phyloP scores from a whole-genome alignment of 2,113 vertebrate genomes.

The Crotalus tigris region DNA sequence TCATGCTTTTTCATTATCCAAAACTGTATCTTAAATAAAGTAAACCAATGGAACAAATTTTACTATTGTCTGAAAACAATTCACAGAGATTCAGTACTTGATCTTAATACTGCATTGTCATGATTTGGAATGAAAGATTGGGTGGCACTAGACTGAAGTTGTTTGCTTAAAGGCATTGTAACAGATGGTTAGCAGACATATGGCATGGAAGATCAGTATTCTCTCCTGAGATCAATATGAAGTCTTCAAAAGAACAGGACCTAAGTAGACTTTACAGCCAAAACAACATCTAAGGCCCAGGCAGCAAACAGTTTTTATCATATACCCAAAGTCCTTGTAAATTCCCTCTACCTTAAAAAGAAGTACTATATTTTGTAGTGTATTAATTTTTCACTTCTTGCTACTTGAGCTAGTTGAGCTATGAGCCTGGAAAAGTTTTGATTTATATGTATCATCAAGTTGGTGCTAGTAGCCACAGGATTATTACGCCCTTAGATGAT shows the following conservation, averaged over 20 bases:
- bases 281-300: background rate
- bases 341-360: background rate
- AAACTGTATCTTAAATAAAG: background rate
- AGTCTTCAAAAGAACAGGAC: background rate
- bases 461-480: background rate
- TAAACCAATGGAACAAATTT: background rate
- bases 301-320: background rate
- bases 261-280: background rate
- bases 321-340: background rate
- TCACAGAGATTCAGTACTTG: background rate
- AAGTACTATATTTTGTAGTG: background rate
- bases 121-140: background rate
- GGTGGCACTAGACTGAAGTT: background rate
- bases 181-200: background rate
- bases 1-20: background rate
- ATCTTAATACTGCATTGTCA: background rate
- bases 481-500: background rate
- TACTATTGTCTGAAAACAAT: background rate
- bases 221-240: background rate
- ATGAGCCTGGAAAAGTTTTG: background rate
- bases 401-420: background rate
- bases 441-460: background rate
- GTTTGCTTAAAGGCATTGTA: background rate
- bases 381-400: background rate
- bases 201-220: background rate